A percentile compares a stretch with the other conserved stretches of the same genome.
Evolutionary conservation across 2,888 invertebrate species (phyloP).

Genomic region (Archips xylosteana): DNA sequence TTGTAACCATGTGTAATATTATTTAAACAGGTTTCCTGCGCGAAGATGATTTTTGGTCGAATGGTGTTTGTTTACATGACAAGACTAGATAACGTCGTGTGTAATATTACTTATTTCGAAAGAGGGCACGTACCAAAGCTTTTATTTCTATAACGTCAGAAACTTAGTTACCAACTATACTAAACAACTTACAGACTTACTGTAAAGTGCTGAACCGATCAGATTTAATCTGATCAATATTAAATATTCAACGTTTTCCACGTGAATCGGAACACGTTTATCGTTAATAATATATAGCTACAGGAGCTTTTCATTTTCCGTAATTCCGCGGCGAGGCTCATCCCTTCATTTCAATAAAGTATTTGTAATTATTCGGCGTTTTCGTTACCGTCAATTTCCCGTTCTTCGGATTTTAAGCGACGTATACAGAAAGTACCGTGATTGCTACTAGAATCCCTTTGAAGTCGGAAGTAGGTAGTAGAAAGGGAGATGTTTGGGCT

Average conservation of each 20-base stretch:
- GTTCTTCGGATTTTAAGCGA: constrained; percentile 8
- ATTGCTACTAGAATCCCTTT: constrained; percentile 35
- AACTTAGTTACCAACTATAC: not conserved
- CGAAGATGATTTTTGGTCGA: too few relatives aligned
- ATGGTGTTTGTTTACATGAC: too few relatives aligned
- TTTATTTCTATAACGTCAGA: not conserved
- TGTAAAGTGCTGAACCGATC: not conserved
- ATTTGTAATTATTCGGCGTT: constrained; percentile 8
- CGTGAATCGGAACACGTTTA: constrained; percentile 8
- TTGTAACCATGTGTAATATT: too few relatives aligned
- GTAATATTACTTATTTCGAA: not conserved
- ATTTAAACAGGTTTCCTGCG: too few relatives aligned
- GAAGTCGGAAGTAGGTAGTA: constrained; percentile 20
- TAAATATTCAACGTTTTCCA: constrained; percentile 10
- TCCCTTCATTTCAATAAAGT: constrained; percentile 13
- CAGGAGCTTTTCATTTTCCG: constrained; percentile 7
- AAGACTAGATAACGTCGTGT: not conserved
- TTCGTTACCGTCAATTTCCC: not conserved
- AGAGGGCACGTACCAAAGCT: not conserved
- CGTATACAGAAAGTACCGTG: constrained; percentile 17
- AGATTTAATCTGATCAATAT: constrained; percentile 6
- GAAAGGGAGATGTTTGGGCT: constrained; percentile 18
- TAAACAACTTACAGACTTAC: not conserved
- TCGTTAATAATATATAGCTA: constrained; percentile 4
- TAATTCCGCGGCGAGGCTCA: not conserved